Evolutionary conservation across 2,113 vertebrate genomes (phyloP).

Genomic region (Mugil cephalus): DNA sequence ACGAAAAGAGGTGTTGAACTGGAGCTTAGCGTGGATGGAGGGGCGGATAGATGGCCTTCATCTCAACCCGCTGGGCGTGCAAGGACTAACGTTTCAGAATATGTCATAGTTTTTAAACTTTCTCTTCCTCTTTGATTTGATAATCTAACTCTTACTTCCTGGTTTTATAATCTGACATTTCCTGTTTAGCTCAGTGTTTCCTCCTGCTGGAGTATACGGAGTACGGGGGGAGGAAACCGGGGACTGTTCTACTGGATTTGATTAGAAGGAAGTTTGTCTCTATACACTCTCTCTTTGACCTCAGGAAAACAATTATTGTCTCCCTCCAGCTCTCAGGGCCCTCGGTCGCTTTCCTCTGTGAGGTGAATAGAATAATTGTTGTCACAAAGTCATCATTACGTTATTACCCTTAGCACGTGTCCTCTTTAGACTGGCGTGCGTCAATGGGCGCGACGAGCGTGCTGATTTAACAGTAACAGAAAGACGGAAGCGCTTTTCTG

Average conservation of each 20-base stretch:
- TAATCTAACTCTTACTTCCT: conserved; percentile 70
- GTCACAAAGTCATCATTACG: conserved; percentile 18
- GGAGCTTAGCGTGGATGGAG: background rate
- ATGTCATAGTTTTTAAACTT: conserved; percentile 61
- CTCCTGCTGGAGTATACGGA: conserved; percentile 37
- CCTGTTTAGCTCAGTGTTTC: conserved; percentile 72
- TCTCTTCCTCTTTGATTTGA: conserved; percentile 69
- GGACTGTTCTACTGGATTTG: conserved; percentile 64
- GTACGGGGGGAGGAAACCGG: conserved; percentile 60
- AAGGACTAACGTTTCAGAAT: conserved; percentile 42
- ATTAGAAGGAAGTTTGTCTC: conserved; percentile 75
- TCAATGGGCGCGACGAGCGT: background rate
- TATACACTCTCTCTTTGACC: conserved; percentile 72
- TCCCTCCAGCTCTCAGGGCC: conserved; percentile 1
- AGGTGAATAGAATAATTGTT: conserved; percentile 15
- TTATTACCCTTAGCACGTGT: background rate
- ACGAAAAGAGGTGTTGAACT: background rate
- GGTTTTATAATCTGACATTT: conserved; percentile 73
- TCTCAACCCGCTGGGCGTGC: conserved; percentile 10
- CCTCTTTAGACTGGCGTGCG: background rate
- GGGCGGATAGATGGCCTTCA: background rate
- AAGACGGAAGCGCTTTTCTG: no score
- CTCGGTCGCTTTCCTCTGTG: conserved; percentile 28
- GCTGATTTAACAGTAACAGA: background rate
- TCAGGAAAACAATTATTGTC: conserved; percentile 73